These are phyloP conservation scores for Drosophila merina DNA, from an alignment of 2,888 invertebrate species.

Conservation along the genomic window DNA sequence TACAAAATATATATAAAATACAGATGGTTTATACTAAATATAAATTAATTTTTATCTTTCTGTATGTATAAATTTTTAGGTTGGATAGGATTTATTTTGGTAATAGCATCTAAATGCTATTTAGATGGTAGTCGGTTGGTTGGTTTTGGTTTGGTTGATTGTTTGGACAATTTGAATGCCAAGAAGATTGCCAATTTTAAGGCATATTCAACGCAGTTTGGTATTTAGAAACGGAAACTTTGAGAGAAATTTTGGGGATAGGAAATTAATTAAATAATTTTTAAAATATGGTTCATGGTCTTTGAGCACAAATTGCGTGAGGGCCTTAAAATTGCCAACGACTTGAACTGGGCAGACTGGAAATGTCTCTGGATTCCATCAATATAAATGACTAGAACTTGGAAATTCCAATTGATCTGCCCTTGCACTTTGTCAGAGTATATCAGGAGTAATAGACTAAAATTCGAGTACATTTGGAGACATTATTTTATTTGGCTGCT, in stretches of 20 bases:
- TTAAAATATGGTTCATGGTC: too few species aligned
- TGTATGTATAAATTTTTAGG: conserved; percentile 26
- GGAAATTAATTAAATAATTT: too few species aligned
- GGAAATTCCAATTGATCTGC: conserved; percentile 11
- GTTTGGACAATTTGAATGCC: conserved; percentile 66
- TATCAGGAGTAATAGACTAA: conserved; percentile 83
- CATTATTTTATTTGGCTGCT: conserved; percentile 40
- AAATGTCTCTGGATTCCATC: conserved; percentile 41
- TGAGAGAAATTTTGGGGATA: neutral
- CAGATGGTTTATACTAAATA: conserved; percentile 38
- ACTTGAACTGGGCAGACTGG: conserved; percentile 66
- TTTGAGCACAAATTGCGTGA: conserved; percentile 57
- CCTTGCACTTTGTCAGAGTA: conserved; percentile 82
- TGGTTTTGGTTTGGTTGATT: neutral
- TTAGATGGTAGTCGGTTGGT: conserved; percentile 24
- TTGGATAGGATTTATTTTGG: conserved; percentile 13
- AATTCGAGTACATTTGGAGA: conserved; percentile 81
- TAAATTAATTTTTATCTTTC: conserved; percentile 25
- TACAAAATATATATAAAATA: conserved; percentile 59
- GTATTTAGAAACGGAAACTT: conserved; percentile 16
- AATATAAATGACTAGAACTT: neutral
- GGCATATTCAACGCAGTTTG: conserved; percentile 63
- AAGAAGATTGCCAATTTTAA: conserved; percentile 78
- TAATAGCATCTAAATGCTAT: conserved; percentile 30
- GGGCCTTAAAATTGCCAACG: conserved; percentile 81